Conservation (phyloP, 1,140 invertebrate genomes). For the Zaprionus africanus region DNA sequence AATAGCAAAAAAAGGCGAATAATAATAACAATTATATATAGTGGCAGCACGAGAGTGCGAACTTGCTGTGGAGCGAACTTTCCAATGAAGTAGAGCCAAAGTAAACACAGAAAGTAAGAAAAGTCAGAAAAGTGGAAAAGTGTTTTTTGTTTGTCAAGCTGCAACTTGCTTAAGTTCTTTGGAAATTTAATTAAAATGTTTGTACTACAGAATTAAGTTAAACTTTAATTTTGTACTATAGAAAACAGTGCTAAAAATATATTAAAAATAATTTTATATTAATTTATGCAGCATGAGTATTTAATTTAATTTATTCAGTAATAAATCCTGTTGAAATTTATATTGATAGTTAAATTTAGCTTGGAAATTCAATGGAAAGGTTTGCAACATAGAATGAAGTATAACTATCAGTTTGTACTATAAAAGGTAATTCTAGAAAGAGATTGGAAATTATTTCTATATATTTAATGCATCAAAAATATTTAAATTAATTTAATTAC, state of each 20-base stretch:
- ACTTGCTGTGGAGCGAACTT: background rate
- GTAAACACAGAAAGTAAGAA: background rate
- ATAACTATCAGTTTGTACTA: background rate
- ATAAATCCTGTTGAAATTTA: too few species aligned
- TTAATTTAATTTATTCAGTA: background rate
- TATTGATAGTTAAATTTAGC: too few species aligned
- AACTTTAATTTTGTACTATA: background rate
- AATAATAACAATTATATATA: slow-evolving; percentile 23
- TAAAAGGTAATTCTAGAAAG: background rate
- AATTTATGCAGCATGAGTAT: too few species aligned
- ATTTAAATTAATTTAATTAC: background rate
- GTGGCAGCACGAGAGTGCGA: background rate
- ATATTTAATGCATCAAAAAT: background rate
- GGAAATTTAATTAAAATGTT: background rate
- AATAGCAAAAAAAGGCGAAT: slow-evolving; percentile 24
- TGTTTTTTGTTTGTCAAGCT: too few species aligned
- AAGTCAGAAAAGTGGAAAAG: background rate
- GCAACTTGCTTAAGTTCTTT: background rate
- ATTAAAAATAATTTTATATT: background rate
- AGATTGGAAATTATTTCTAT: background rate
- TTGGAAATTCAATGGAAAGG: background rate
- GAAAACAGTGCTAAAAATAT: background rate
- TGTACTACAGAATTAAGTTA: background rate
- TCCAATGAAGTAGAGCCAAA: background rate
- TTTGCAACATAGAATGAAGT: background rate